Conservation (phyloP, 2,797 vertebrate species). For the Gallinago nigripennis region DNA sequence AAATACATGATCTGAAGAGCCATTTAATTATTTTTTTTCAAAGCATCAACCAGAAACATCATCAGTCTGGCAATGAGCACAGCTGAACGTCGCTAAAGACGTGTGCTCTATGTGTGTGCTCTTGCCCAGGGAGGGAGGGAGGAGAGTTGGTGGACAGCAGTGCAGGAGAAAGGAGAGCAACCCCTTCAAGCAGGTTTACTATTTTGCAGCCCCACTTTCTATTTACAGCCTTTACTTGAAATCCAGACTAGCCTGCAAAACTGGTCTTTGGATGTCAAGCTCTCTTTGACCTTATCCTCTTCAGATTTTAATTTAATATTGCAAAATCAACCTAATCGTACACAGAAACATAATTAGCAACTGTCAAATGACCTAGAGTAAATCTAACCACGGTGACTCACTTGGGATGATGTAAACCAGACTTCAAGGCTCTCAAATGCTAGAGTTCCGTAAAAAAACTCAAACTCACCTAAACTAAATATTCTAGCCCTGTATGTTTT, state of each 20-base stretch:
- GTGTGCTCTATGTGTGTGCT: rapidly evolving
- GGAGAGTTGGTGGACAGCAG: not conserved
- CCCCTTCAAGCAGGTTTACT: not conserved
- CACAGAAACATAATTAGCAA: not conserved
- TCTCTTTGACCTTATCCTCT: not conserved
- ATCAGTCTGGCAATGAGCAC: not conserved
- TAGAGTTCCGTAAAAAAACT: not conserved
- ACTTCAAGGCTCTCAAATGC: not conserved
- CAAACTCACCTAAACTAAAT: not conserved
- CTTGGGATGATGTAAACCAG: not conserved
- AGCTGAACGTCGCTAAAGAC: not conserved
- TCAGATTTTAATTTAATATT: not conserved
- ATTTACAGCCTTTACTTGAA: not conserved
- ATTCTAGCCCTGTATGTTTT: not conserved
- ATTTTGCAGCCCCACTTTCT: not conserved
- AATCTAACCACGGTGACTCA: not conserved
- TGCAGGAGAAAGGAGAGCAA: not conserved
- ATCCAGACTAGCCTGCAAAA: not conserved
- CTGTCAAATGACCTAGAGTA: not conserved
- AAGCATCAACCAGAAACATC: not conserved
- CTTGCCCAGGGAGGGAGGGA: not conserved
- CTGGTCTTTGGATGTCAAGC: not conserved
- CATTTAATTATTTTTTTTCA: no score
- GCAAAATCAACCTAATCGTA: not conserved
- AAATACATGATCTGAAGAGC: not conserved